Base-by-base conservation (phyloP, 2,113 vertebrate species). In the Fregata magnificens region DNA sequence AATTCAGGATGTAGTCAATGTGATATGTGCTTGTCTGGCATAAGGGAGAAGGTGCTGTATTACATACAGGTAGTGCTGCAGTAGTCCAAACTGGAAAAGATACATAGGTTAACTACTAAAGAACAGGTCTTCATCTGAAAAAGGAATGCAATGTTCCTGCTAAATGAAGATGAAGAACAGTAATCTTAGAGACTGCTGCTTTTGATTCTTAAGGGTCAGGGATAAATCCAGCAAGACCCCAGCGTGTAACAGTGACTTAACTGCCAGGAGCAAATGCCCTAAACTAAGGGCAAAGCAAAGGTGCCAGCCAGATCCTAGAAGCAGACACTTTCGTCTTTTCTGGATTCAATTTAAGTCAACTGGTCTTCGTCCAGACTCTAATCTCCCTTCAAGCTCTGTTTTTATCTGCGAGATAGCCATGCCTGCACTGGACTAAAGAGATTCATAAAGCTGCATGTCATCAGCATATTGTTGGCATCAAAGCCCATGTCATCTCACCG, bases 361-460 rank as follows among this genome's bases (percentile, higher is more conserved):
- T 94, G 95, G 85, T 72, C 52, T 66, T 76, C 25, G 5, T 73
- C 79, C 93, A 92, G 92, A 34, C 92, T 86, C 62, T 67, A 87
- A 55, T 86, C 59, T 94, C 84, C 85, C 94, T 77, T 22, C 38
- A 25, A 96, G 96, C 93, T 82, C 95, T 45, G 93, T 19, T 55
- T 91, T 66, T 90, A 81, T 90, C 93, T 93, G 82, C 0, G 15
- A 91, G 93, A 79, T 91, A 95, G 81, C 86, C 83, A 38, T 86
- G 94, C 63, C 91, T 95, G 90, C 19, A 49, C 81, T 77, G 87
- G 76, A 74, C 77, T 61, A 78, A 90, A 9, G 29, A 94, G 83
- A 95, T 83, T 85, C 78, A 82, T 63, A 92, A 80, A 93, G 96
- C 93, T 91, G 96, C 89, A 8, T 96, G 77, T 91, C 96, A 96